Conservation (phyloP, 2,888 invertebrate species). For the Diarsia dahlii region DNA sequence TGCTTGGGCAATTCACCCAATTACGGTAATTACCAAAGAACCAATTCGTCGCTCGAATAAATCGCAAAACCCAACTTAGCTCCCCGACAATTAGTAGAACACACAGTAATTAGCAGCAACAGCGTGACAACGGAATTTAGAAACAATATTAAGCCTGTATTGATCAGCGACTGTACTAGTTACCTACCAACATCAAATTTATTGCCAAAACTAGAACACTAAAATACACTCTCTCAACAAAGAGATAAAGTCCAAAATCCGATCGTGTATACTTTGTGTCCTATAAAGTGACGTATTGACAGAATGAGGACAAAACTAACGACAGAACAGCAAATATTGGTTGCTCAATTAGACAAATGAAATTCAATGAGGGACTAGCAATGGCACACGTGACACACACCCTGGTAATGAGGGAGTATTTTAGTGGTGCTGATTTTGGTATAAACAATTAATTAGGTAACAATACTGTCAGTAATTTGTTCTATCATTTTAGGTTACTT, state of each 20-base stretch:
- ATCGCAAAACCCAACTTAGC: slow-evolving; percentile 57
- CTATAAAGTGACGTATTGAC: slow-evolving; percentile 86
- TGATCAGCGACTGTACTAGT: slow-evolving; percentile 68
- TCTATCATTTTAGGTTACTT: no score
- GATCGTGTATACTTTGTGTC: slow-evolving; percentile 70
- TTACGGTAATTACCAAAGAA: slow-evolving; percentile 51
- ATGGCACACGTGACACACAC: slow-evolving; percentile 62
- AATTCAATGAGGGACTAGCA: slow-evolving; percentile 71
- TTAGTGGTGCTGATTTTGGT: slow-evolving; percentile 23
- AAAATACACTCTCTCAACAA: slow-evolving; percentile 60
- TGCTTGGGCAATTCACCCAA: no score
- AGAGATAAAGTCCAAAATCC: slow-evolving; percentile 68
- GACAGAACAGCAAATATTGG: slow-evolving; percentile 86
- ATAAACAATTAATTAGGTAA: not conserved
- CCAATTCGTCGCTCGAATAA: slow-evolving; percentile 52
- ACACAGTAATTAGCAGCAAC: slow-evolving; percentile 72
- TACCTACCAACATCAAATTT: slow-evolving; percentile 69
- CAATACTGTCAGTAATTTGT: not conserved
- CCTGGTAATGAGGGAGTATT: slow-evolving; percentile 69
- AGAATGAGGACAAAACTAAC: slow-evolving; percentile 85
- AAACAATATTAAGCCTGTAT: slow-evolving; percentile 76
- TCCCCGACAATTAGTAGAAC: slow-evolving; percentile 63
- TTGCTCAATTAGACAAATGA: slow-evolving; percentile 87
- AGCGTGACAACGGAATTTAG: slow-evolving; percentile 77
- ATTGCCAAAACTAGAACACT: slow-evolving; percentile 58